These are phyloP conservation scores for Taenioides sp. DNA, from an alignment of 2,797 vertebrate genomes.

Conservation along the genomic window DNA sequence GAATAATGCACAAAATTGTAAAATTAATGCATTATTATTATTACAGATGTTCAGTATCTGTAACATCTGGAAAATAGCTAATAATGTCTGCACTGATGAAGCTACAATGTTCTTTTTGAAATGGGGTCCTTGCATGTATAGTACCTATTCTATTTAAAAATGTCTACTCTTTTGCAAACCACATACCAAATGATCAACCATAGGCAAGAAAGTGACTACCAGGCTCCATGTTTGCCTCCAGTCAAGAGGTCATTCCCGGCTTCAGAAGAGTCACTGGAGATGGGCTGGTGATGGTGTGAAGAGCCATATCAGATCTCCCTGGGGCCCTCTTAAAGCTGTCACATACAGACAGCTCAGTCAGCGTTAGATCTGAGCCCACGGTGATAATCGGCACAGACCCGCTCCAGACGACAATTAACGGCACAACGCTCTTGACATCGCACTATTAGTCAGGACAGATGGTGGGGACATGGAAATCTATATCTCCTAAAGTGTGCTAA, in stretches of 20 bases:
- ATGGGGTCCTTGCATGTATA: too few species aligned
- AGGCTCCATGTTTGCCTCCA: background rate
- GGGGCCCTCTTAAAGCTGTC: conserved; percentile 3
- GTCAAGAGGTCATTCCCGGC: background rate
- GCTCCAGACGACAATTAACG: conserved; percentile 1
- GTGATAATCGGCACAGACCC: conserved; percentile 5
- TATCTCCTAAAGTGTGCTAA: conserved; percentile 1
- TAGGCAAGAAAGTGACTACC: background rate
- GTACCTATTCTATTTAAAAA: too few species aligned
- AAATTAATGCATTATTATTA: too few species aligned
- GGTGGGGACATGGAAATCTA: background rate
- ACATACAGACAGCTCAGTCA: conserved; percentile 4
- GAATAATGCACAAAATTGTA: too few species aligned
- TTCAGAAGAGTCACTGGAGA: background rate
- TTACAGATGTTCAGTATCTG: too few species aligned
- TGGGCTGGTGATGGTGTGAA: background rate
- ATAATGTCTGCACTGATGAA: too few species aligned
- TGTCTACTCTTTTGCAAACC: too few species aligned
- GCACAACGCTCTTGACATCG: background rate
- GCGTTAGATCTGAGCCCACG: background rate
- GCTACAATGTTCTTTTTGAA: too few species aligned
- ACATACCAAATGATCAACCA: too few species aligned
- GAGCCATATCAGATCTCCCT: conserved; percentile 3
- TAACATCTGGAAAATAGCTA: too few species aligned
- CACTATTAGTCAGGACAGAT: conserved; percentile 6